Evolutionary conservation across 2,888 invertebrate genomes (phyloP).

Genomic region (Cataglyphis cursor): DNA sequence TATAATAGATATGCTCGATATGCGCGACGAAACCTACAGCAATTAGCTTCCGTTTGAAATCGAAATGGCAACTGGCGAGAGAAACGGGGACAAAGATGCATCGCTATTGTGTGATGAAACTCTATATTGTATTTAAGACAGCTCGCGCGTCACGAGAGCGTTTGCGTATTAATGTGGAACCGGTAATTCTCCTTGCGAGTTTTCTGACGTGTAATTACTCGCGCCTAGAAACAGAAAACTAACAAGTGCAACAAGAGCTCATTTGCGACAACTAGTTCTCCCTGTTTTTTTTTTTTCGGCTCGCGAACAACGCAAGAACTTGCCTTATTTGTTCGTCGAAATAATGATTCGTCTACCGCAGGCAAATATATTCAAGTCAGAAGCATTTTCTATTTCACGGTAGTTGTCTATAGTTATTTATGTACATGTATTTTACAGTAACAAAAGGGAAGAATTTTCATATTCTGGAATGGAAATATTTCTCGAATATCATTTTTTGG

Average conservation of each 20-base stretch:
- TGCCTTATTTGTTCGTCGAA: not conserved
- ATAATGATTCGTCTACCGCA: not conserved
- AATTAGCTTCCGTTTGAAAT: slow-evolving; percentile 46
- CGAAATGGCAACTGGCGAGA: slow-evolving; percentile 28
- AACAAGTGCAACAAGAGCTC: slow-evolving; percentile 11
- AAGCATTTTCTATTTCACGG: not conserved
- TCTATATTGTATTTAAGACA: slow-evolving; percentile 42
- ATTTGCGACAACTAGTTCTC: not conserved
- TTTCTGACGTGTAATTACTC: not conserved
- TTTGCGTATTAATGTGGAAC: slow-evolving; percentile 21
- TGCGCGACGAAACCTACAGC: slow-evolving; percentile 10
- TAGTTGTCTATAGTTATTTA: not conserved
- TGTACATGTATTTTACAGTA: not conserved
- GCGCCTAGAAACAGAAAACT: slow-evolving; percentile 10
- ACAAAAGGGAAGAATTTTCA: not conserved
- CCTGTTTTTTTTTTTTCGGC: not conserved
- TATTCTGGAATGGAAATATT: not conserved
- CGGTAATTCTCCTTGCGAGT: slow-evolving; percentile 15
- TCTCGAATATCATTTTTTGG: not conserved
- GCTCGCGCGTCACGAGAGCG: not conserved
- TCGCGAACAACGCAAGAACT: not conserved
- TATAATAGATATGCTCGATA: not conserved
- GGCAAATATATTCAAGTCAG: not conserved
- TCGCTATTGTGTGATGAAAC: slow-evolving; percentile 19
- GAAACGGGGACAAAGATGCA: slow-evolving; percentile 35